phyloP scores from a whole-genome alignment of 37 sponge, comb jelly and placozoan genomes.

The Petrosia ficiformis region DNA sequence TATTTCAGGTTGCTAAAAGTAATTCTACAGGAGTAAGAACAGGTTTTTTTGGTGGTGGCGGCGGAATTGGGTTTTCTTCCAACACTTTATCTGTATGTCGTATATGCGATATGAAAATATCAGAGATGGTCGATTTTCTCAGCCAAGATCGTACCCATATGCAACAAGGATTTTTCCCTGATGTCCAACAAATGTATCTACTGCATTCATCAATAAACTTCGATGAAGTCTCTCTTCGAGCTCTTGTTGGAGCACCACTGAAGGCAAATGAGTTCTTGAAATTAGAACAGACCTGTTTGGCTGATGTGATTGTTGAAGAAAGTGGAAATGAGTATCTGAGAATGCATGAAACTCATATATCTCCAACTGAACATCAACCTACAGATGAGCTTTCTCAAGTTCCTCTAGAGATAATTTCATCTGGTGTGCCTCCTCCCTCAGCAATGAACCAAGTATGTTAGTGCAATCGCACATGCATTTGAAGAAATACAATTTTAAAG shows the following conservation, averaged over 20 bases:
- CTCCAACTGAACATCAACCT: too few relatives aligned
- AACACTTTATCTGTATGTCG: too few relatives aligned
- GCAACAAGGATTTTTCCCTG: conserved; percentile 81
- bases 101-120: conserved; percentile 40
- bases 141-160: conserved; percentile 55
- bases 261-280: conserved; percentile 63
- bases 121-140: conserved; percentile 51
- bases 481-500: too few relatives aligned
- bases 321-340: conserved; percentile 36
- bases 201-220: conserved; percentile 38
- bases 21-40: too few relatives aligned
- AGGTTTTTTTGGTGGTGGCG: too few relatives aligned
- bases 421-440: neutral
- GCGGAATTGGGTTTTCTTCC: too few relatives aligned
- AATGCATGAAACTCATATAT: neutral
- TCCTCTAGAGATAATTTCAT: neutral
- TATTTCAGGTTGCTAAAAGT: too few relatives aligned
- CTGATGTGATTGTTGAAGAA: conserved; percentile 76
- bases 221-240: conserved; percentile 55
- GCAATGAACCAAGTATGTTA: neutral
- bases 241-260: conserved; percentile 60
- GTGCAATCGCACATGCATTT: neutral
- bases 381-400: neutral
- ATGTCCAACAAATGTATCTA: conserved; percentile 66
- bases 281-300: conserved; percentile 72